Conservation (phyloP, 2,797 vertebrate species). For the Lemur catta region DNA sequence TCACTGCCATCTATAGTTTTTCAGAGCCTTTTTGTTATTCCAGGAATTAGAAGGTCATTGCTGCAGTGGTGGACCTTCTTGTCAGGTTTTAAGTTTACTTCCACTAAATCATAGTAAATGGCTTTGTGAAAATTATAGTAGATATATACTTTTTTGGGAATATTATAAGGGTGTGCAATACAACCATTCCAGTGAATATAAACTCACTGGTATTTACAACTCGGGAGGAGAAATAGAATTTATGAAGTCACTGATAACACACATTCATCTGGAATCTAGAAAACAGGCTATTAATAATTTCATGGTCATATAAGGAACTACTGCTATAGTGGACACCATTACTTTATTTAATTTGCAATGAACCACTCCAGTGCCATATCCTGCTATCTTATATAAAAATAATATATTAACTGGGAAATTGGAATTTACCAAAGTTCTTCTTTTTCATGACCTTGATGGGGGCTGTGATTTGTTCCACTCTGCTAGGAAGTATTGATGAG, state of each 20-base stretch:
- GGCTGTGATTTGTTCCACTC: not conserved
- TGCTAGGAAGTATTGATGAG: not conserved
- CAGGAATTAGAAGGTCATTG: not conserved
- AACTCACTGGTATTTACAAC: not conserved
- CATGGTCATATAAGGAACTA: not conserved
- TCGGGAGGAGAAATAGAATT: not conserved
- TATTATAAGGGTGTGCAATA: not conserved
- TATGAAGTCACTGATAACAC: not conserved
- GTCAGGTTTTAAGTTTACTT: not conserved
- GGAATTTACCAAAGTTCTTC: not conserved
- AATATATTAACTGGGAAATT: not conserved
- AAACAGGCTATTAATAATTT: not conserved
- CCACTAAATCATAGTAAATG: not conserved
- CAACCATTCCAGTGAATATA: not conserved
- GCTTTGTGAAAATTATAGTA: not conserved
- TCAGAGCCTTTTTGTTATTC: not conserved
- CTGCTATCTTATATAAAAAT: not conserved
- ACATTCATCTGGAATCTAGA: not conserved
- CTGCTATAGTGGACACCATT: not conserved
- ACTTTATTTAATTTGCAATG: not conserved
- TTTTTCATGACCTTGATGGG: not conserved
- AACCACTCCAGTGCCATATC: not conserved
- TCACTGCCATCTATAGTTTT: not conserved
- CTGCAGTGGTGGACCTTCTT: not conserved
- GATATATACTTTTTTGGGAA: not conserved